A percentile compares a stretch with the other conserved stretches of the same genome.
Conservation (phyloP, 2,797 vertebrate species). For the Dicrostonyx torquatus region DNA sequence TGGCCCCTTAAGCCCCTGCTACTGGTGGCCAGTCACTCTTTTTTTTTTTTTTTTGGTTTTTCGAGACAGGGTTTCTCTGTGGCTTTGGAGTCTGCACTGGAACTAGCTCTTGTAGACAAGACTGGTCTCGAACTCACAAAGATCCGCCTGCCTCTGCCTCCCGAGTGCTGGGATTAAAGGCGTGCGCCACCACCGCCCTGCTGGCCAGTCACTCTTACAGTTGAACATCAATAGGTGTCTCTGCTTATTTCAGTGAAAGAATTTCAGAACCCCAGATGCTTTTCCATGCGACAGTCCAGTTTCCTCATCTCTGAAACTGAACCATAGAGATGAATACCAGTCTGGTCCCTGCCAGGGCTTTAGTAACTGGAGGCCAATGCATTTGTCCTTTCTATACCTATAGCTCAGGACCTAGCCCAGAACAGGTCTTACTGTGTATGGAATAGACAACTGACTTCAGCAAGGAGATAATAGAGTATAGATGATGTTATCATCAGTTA, state of each 20-base stretch:
- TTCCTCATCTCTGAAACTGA: neutral
- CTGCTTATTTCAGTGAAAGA: neutral
- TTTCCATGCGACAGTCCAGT: neutral
- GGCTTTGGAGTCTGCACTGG: no score
- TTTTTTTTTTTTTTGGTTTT: no score
- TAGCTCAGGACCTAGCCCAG: neutral
- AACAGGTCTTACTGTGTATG: neutral
- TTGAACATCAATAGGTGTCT: neutral
- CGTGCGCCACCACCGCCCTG: no score
- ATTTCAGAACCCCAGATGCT: neutral
- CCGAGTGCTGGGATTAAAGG: no score
- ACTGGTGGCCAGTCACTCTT: neutral
- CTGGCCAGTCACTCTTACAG: neutral
- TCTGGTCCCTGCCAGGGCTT: neutral
- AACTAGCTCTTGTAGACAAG: no score
- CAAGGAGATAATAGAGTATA: neutral
- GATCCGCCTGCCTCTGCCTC: no score
- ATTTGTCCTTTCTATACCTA: neutral
- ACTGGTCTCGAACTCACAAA: no score
- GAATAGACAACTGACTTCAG: conserved; percentile 2
- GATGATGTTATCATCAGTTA: neutral
- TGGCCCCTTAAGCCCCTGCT: neutral
- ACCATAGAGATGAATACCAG: neutral
- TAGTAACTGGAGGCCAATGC: neutral
- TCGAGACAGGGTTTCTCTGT: no score